phyloP scores from a whole-genome alignment of 1,140 invertebrate genomes.

The Lordiphosa stackelbergi region DNA sequence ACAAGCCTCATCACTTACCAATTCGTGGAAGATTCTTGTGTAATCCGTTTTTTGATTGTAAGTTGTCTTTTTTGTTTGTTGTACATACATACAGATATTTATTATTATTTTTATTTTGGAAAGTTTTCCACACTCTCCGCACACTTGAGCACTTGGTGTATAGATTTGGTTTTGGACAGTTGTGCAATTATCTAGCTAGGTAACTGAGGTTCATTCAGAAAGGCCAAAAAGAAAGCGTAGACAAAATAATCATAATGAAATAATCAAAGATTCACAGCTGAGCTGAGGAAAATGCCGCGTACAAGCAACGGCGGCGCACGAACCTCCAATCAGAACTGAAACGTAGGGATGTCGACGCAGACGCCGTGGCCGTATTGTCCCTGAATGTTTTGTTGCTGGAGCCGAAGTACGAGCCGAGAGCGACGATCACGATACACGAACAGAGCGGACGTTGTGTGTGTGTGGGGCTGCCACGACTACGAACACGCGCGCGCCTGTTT shows the following conservation, averaged over 20 bases:
- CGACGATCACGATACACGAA: constrained; percentile 42
- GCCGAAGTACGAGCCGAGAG: constrained; percentile 20
- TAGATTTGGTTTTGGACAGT: constrained; percentile 25
- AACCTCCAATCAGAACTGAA: constrained; percentile 75
- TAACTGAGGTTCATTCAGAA: constrained; percentile 1
- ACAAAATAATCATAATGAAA: constrained; percentile 53
- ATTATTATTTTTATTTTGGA: constrained; percentile 20
- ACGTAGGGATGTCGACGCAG: constrained; percentile 63
- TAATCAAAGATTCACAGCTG: constrained; percentile 58
- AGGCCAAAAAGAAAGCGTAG: constrained; percentile 19
- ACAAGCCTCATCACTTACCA: constrained; percentile 25
- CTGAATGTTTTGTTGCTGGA: constrained; percentile 48
- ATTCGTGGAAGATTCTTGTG: constrained; percentile 36
- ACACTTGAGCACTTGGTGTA: constrained; percentile 50
- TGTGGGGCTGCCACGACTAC: constrained; percentile 49
- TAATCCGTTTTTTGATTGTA: constrained; percentile 27
- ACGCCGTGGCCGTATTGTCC: constrained; percentile 66
- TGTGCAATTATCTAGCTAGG: constrained; percentile 18
- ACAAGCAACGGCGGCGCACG: constrained; percentile 60
- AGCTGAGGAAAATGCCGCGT: constrained; percentile 64
- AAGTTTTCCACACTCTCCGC: constrained; percentile 44
- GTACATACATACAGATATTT: background rate
- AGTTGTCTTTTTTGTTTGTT: background rate
- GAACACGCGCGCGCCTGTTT: constrained; percentile 57
- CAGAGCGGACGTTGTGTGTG: constrained; percentile 33